These are phyloP conservation scores for Mormyrus proboscirostris DNA, from an alignment of 2,797 vertebrate genomes.

Conservation along the genomic window DNA sequence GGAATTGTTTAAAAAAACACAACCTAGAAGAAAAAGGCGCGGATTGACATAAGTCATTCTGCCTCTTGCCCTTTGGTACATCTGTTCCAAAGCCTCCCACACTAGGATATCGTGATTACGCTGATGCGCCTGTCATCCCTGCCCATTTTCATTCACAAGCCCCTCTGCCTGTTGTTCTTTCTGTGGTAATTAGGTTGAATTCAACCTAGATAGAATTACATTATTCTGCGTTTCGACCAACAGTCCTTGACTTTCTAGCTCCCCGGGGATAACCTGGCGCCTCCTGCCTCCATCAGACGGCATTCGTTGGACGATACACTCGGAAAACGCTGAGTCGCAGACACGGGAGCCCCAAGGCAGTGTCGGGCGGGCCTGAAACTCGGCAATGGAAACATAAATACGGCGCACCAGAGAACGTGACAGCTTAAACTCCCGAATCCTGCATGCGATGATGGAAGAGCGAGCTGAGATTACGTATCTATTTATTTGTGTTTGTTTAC, in stretches of 20 bases:
- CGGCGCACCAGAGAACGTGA: background rate
- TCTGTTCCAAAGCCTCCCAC: conserved; percentile 21
- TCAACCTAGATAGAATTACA: conserved; percentile 73
- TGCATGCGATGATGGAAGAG: background rate
- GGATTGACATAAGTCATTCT: conserved; percentile 25
- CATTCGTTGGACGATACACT: conserved; percentile 63
- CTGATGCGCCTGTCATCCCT: conserved; percentile 44
- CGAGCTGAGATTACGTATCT: background rate
- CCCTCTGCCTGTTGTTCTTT: conserved; percentile 62
- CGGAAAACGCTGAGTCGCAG: conserved; percentile 48
- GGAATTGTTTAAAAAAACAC: conserved; percentile 6
- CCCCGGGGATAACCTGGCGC: conserved; percentile 81
- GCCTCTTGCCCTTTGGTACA: conserved; percentile 14
- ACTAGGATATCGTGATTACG: conserved; percentile 28
- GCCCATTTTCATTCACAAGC: conserved; percentile 39
- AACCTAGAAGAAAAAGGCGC: background rate
- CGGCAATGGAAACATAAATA: conserved; percentile 11
- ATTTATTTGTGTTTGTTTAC: background rate
- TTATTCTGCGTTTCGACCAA: conserved; percentile 76
- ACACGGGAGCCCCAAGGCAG: conserved; percentile 44
- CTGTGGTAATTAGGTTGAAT: conserved; percentile 66
- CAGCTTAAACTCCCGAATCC: background rate
- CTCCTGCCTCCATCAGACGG: conserved; percentile 78
- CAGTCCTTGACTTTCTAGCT: conserved; percentile 74
- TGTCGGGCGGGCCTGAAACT: conserved; percentile 7